Base-by-base conservation (phyloP, 2,888 invertebrate genomes). In the Machimus atricapillus region DNA sequence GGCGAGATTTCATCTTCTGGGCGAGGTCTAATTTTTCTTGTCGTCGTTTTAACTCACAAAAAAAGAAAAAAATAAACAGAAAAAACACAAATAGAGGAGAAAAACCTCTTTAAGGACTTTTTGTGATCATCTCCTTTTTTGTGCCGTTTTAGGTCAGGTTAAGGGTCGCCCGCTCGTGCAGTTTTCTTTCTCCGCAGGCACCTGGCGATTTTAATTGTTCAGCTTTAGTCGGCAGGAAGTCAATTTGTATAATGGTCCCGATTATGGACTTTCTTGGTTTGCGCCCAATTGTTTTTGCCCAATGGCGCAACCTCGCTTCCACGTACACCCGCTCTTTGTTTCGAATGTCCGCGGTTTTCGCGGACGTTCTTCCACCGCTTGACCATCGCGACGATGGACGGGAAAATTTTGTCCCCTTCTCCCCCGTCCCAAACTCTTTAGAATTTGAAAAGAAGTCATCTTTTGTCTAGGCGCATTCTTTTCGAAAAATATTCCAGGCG, bases 1-100 rank as follows among this genome's bases (percentile, higher is more conserved):
- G 83, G 85, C 86, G 79, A 78, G 79, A 87, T 85, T 78, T 58
- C 74, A 46, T 85, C 85, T 88, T 88, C 77, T 37, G 86, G 87
- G 76, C 86, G 87, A 87, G 83, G 76, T 87, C 78, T 87, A 83
- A 66, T 73, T 83, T 66, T 73, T 83, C 81, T 81, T 81, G 58
- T 83, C 37, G 83, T 40, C 58, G 16, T 83, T 83, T 83, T 43
- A 4, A 40, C 76, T n/a, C 66, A 7, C 58, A 66, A 66, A 40
- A 34, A 58, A 9, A 58, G 6, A 8, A 12, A 78, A 43, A 43
- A 2, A 40, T 43, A 12, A 43, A 43, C 12, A 43, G 12, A 43
- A 12, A 43, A 43, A 43, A 43, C n/a, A 37, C 19, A 56, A 37
- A 23, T 12, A 66, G 2, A 66, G 8, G 19, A 66, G 66, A 66